A percentile compares a stretch with the other conserved stretches of the same genome.
Evolutionary conservation across 1,140 invertebrate species (phyloP).

Genomic region (Tetragonula clypearis): DNA sequence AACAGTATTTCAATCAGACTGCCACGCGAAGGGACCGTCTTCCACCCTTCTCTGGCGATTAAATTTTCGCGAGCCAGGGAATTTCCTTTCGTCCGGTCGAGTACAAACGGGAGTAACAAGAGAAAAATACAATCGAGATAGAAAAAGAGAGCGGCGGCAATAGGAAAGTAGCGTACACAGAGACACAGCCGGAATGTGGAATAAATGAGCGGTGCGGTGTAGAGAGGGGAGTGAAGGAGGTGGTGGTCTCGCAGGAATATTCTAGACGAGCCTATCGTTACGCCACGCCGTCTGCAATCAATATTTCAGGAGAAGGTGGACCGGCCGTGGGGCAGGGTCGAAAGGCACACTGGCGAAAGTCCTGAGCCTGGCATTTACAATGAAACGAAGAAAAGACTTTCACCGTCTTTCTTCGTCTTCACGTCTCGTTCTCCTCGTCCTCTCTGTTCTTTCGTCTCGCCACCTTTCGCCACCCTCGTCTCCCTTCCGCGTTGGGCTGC

Average conservation of each 20-base stretch:
- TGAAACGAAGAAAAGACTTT: conserved; percentile 68
- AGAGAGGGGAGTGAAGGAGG: not conserved
- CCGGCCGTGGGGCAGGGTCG: conserved; percentile 56
- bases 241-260: conserved; percentile 56
- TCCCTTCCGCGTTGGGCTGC: conserved; percentile 54
- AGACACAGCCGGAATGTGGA: conserved; percentile 46
- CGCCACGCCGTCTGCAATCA: conserved; percentile 63
- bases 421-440: conserved; percentile 13
- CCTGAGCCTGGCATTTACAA: conserved; percentile 68
- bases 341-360: conserved; percentile 54
- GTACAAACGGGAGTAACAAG: not conserved
- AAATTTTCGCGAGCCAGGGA: conserved; percentile 43
- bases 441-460: not conserved
- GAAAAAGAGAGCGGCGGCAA: not conserved
- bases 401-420: conserved; percentile 46
- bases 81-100: not conserved
- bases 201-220: conserved; percentile 35
- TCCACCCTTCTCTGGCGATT: conserved; percentile 22
- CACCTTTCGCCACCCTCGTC: not conserved
- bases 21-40: not conserved
- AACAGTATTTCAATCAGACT: not conserved
- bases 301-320: conserved; percentile 71
- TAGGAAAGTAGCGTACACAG: conserved; percentile 20
- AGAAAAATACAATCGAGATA: not conserved
- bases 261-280: conserved; percentile 70